Evolutionary conservation across 2,888 invertebrate species (phyloP), one percentile per base, ranked within the genome.

Genomic region (Caenorhabditis imperialis): DNA sequence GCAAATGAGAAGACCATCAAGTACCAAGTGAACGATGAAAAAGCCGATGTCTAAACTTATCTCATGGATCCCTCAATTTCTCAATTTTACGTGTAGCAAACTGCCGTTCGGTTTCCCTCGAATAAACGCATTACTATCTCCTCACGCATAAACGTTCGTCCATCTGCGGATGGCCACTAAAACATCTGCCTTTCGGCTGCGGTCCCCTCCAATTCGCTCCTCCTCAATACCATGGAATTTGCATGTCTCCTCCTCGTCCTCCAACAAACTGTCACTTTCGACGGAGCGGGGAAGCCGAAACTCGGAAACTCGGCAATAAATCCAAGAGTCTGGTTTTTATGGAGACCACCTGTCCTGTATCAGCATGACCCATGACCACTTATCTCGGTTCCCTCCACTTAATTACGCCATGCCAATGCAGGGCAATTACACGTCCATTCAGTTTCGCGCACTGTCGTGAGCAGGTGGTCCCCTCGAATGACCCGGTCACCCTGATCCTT

Each of bases 401-500:
- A 65, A 65, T 65, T 61, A 55, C 61, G 53, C 50, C 57, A 60
- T 71, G 48, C 55, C 71, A 54, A 55, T 55, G 57, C 48, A 38
- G 25, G 51, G 42, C 63, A 65, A 44, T 14, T 63, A 63, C 25
- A 53, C 16, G 35, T 45, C 33, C 65, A 65, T 65, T 65, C 50
- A 57, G 65, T 65, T 65, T 65, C 65, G 55, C 65, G 65, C 65
- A 65, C 65, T 57, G 63, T 63, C 18, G 1, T 14, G 55, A 57
- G 71, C 71, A 71, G 71, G 61, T 71, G 71, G 55, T 55, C 22
- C 18, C 38, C 40, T 72, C 53, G 45, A 54, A 70, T 72, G 72
- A 72, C 72, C 72, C 63, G 60, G 72, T 72, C 72, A 72, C 47
- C 35, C 63, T 72, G 53, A 72, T 65, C 63, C 72, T 12, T 72